phyloP scores from a whole-genome alignment of 2,888 invertebrate genomes.

The Drosophila antonietae region DNA sequence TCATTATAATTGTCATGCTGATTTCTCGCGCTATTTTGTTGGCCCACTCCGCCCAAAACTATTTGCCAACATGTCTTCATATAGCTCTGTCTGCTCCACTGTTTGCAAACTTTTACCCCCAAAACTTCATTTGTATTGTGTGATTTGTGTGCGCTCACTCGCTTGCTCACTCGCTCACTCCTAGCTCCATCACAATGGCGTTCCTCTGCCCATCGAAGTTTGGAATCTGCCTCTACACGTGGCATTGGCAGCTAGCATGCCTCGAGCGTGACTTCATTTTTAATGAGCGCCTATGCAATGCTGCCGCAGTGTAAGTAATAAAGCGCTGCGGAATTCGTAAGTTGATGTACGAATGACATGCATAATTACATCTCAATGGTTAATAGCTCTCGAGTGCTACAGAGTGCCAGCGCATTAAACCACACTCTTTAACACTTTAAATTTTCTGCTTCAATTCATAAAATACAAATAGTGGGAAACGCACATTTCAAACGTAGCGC shows the following conservation, averaged over 20 bases:
- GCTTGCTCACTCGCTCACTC: neutral
- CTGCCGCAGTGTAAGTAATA: constrained; percentile 47
- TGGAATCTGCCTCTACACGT: constrained; percentile 27
- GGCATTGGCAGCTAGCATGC: constrained; percentile 27
- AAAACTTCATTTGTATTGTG: constrained; percentile 67
- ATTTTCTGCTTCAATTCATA: neutral
- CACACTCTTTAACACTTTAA: constrained; percentile 21
- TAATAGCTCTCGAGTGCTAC: constrained; percentile 34
- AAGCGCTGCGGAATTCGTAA: constrained; percentile 55
- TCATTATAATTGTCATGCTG: constrained; percentile 79
- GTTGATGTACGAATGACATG: constrained; percentile 58
- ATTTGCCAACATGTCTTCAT: constrained; percentile 57
- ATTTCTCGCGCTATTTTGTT: constrained; percentile 54
- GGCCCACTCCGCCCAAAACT: constrained; percentile 31
- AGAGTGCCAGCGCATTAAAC: constrained; percentile 2
- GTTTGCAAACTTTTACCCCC: constrained; percentile 52
- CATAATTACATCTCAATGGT: constrained; percentile 57
- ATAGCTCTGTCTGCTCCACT: constrained; percentile 18
- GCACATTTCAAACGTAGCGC: neutral
- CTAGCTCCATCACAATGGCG: constrained; percentile 10
- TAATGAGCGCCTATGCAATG: constrained; percentile 47
- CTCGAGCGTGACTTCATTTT: constrained; percentile 53
- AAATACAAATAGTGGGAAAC: neutral
- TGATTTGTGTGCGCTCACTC: constrained; percentile 52
- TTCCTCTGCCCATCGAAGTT: neutral